Evolutionary conservation across 2,888 invertebrate species (phyloP), one percentile per base, ranked within the genome.

Genomic region (Drosophila limbata): DNA sequence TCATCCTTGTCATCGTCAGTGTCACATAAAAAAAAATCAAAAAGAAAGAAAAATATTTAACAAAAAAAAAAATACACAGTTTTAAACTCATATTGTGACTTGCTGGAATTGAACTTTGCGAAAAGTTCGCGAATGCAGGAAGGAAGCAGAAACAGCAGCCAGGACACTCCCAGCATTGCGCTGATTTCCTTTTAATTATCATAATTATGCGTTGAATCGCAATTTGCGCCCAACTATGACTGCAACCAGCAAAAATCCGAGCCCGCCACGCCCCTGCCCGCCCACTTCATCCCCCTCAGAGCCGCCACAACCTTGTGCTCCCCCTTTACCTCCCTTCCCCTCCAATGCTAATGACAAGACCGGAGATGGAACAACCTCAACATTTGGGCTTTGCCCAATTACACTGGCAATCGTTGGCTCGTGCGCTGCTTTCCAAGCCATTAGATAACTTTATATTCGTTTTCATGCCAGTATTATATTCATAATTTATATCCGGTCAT

Each of bases 121-220:
- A 52, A 64, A 66, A 71, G 57, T 56, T 82, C 42, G 48, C 40
- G 40, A 48, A 53, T 53, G 59, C 62, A 62, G 8, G 6, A 44
- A n/a, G 74, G 45, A 62, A 52, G 48, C 53, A 25, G 21, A 17
- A 47, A 15, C 25, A 48, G 50, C 63, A 66, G 42, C 55, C 55
- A 53, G 60, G 50, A 61, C 72, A 71, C 19, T 74, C 59, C 63
- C 63, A 31, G 45, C 42, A 59, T 42, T 68, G 59, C 60, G 64
- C 63, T 79, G 88, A 83, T 83, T 83, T 80, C 70, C 73, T 68
- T 86, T 88, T 84, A 88, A 84, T 86, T 86, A 83, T 83, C 59
- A 72, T 80, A 80, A 86, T 86, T 88, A 79, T 68, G 70, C 70
- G 72, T 66, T 69, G 61, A 80, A 71, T 70, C 69, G 75, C 68